Evolutionary conservation across 1,140 invertebrate genomes (phyloP).

Genomic region (Zelostemma sp.): DNA sequence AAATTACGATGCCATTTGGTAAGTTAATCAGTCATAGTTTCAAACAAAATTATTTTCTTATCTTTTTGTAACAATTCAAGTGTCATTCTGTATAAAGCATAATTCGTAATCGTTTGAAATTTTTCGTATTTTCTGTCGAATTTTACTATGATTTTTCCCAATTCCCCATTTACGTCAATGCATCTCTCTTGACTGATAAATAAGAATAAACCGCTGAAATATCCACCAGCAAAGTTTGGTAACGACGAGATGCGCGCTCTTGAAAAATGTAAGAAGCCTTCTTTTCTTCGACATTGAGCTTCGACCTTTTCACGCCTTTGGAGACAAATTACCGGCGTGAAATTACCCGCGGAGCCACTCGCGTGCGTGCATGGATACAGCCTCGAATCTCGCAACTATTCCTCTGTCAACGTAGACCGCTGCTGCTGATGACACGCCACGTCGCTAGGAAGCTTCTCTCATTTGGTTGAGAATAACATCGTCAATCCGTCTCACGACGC

Average conservation of each 20-base stretch:
- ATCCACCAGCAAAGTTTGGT: not conserved
- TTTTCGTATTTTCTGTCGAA: too few species aligned
- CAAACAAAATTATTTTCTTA: too few species aligned
- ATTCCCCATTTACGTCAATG: too few species aligned
- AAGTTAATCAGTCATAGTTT: too few species aligned
- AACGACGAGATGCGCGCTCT: too few species aligned
- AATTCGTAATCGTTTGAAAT: too few species aligned
- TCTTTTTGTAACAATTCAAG: too few species aligned
- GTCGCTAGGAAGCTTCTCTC: slow-evolving; percentile 42
- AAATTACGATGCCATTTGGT: too few species aligned
- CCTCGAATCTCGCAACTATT: slow-evolving; percentile 9
- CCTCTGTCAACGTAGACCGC: slow-evolving; percentile 16
- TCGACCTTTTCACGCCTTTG: slow-evolving; percentile 9
- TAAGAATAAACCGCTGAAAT: too few species aligned
- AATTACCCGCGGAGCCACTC: slow-evolving; percentile 16
- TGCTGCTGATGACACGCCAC: slow-evolving; percentile 33
- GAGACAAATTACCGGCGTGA: slow-evolving; percentile 28
- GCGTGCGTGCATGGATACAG: slow-evolving; percentile 6
- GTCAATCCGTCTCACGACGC: slow-evolving; percentile 49
- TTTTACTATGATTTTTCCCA: too few species aligned
- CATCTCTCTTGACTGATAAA: too few species aligned
- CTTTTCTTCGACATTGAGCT: not conserved
- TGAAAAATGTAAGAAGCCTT: not conserved
- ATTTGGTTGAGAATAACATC: slow-evolving; percentile 62
- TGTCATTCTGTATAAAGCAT: too few species aligned